phyloP scores from a whole-genome alignment of 1,140 invertebrate species.

The Neodiprion virginianus region DNA sequence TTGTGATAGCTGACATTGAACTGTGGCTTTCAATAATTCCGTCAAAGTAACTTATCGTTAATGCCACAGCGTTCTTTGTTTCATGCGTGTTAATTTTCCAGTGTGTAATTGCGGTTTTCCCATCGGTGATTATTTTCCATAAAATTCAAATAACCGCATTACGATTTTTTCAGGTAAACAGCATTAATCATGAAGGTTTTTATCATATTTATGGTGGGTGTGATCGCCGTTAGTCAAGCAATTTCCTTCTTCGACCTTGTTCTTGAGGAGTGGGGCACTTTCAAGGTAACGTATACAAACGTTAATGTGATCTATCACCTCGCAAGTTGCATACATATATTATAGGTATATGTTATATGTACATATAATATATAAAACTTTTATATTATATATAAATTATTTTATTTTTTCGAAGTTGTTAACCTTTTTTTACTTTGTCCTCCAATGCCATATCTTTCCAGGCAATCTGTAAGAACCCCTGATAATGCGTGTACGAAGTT shows the following conservation, averaged over 20 bases:
- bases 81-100: too few species aligned
- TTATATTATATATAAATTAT: too few species aligned
- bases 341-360: slow-evolving; percentile 2
- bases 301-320: slow-evolving; percentile 13
- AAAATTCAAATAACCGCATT: neutral
- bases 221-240: slow-evolving; percentile 61
- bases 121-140: neutral
- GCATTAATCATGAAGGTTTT: slow-evolving; percentile 56
- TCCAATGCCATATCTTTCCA: too few species aligned
- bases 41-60: too few species aligned
- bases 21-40: too few species aligned
- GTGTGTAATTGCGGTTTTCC: neutral
- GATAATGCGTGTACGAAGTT: too few species aligned
- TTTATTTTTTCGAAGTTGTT: too few species aligned
- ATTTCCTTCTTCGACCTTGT: slow-evolving; percentile 75
- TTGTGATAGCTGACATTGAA: too few species aligned
- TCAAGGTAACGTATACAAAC: slow-evolving; percentile 69
- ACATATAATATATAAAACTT: neutral
- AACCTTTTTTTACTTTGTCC: too few species aligned
- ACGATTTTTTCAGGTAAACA: neutral
- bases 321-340: neutral
- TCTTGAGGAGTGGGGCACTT: slow-evolving; percentile 76
- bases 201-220: slow-evolving; percentile 56
- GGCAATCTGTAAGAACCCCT: too few species aligned
- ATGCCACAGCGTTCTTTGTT: too few species aligned